Evolutionary conservation across 1,140 invertebrate species (phyloP).

Genomic region (Bombyx mori): ASM3026992v2 NC_085131.1:8657501-8658000

Average conservation of each 20-base stretch:
- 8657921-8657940: constrained; percentile 46
- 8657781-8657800: not conserved
- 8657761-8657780: not conserved
- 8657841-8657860: constrained; percentile 45
- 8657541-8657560: too few relatives aligned
- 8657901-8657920: constrained; percentile 65
- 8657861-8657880: constrained; percentile 51
- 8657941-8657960: constrained; percentile 27
- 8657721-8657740: too few relatives aligned
- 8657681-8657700: too few relatives aligned
- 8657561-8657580: too few relatives aligned
- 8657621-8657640: too few relatives aligned
- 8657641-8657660: too few relatives aligned
- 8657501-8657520: too few relatives aligned
- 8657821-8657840: constrained; percentile 29
- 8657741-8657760: not conserved
- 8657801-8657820: not conserved
- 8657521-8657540: too few relatives aligned
- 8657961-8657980: not conserved
- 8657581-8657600: too few relatives aligned
- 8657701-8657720: too few relatives aligned
- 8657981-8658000: constrained; percentile 11
- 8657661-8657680: too few relatives aligned
- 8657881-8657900: constrained; percentile 83
- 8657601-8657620: too few relatives aligned